phyloP scores from a whole-genome alignment of 2,888 invertebrate species.

The Acanthoscelides obtectus region DNA sequence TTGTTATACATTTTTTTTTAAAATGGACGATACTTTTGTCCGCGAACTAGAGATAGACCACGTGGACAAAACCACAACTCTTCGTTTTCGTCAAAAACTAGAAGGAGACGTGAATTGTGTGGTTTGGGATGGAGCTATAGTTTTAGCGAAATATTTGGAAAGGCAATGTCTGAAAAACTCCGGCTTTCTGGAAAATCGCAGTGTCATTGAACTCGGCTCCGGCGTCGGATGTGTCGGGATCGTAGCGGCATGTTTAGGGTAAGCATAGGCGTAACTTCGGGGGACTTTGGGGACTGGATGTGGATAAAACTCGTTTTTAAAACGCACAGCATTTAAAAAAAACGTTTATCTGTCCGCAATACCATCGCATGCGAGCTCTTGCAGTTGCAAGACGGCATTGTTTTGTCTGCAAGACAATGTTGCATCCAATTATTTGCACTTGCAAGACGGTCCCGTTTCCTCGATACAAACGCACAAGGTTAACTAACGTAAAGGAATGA shows the following conservation, averaged over 20 bases:
- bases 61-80: slow-evolving; percentile 38
- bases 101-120: slow-evolving; percentile 73
- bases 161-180: slow-evolving; percentile 49
- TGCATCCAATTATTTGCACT: too few species aligned
- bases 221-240: slow-evolving; percentile 72
- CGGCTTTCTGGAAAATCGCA: slow-evolving; percentile 52
- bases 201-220: slow-evolving; percentile 66
- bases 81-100: slow-evolving; percentile 59
- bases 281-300: not conserved
- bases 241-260: slow-evolving; percentile 68
- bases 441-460: too few species aligned
- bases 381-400: too few species aligned
- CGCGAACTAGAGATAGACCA: slow-evolving; percentile 11
- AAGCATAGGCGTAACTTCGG: slow-evolving; percentile 7
- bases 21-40: slow-evolving; percentile 8
- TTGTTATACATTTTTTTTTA: too few species aligned
- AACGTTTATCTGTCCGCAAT: too few species aligned
- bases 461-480: too few species aligned
- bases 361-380: too few species aligned
- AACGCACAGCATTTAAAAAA: too few species aligned
- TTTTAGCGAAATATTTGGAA: slow-evolving; percentile 68
- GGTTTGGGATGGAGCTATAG: slow-evolving; percentile 76
- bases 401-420: too few species aligned
- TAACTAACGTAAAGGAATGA: too few species aligned
- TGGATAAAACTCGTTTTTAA: too few species aligned